Evolutionary conservation across 2,888 invertebrate species (phyloP).

Genomic region (Tenthredo distinguenda): DNA sequence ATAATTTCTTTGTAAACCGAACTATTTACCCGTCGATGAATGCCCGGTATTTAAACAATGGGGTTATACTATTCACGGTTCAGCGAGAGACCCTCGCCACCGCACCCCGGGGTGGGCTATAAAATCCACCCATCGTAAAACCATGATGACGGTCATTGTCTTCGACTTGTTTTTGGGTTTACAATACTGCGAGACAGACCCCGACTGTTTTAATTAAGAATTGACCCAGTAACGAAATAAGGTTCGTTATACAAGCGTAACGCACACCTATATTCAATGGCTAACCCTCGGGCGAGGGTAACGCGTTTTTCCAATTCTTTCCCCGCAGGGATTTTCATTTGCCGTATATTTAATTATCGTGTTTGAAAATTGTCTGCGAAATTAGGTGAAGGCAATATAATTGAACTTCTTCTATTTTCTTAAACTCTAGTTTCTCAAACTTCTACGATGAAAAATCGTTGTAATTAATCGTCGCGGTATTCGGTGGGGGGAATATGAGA

Average conservation of each 20-base stretch:
- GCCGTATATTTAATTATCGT: too few relatives aligned
- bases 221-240: not conserved
- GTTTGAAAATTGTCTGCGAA: too few relatives aligned
- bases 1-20: not conserved
- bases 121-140: not conserved
- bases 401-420: not conserved
- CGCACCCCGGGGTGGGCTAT: too few relatives aligned
- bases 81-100: too few relatives aligned
- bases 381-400: not conserved
- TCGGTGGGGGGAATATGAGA: not conserved
- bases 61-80: not conserved
- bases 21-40: not conserved
- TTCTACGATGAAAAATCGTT: too few relatives aligned
- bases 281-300: not conserved
- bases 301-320: not conserved
- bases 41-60: not conserved
- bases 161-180: not conserved
- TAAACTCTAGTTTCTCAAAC: not conserved
- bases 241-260: not conserved
- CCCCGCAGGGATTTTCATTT: not conserved
- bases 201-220: conserved; percentile 6
- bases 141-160: conserved; percentile 22
- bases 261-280: not conserved
- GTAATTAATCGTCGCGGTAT: not conserved
- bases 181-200: not conserved